A percentile compares a stretch with the other conserved stretches of the same genome.
Conservation (phyloP, 2,888 invertebrate genomes). For the Nesidiocoris tenuis region DNA sequence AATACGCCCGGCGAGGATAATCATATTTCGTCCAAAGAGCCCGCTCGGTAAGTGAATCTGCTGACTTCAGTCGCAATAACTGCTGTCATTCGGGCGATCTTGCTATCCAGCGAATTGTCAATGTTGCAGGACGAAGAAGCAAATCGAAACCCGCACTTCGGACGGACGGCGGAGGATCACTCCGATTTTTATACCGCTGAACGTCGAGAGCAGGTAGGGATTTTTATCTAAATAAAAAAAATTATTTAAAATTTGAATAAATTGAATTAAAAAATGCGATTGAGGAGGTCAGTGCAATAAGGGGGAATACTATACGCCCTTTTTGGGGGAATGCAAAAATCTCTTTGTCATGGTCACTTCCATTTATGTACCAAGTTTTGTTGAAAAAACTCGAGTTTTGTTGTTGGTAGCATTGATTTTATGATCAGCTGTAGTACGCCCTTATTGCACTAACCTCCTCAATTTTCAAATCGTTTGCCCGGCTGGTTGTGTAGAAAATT, state of each 20-base stretch:
- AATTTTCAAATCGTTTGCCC: no score
- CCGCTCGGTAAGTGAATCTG: conserved; percentile 12
- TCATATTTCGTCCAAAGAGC: conserved; percentile 12
- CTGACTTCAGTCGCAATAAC: background rate
- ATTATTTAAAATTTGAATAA: background rate
- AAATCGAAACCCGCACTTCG: conserved; percentile 89
- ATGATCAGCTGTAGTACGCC: no score
- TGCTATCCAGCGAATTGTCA: no score
- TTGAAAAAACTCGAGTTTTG: no score
- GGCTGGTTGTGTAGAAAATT: no score
- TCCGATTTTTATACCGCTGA: conserved; percentile 83
- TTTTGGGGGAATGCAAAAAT: no score
- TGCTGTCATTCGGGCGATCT: no score
- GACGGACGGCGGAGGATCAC: conserved; percentile 95
- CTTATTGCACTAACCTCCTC: no score
- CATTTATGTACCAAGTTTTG: no score
- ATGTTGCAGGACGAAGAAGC: conserved; percentile 71
- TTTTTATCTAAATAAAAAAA: background rate
- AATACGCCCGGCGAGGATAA: conserved; percentile 7
- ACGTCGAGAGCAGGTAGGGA: conserved; percentile 50
- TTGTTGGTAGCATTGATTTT: no score
- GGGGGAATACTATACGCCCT: no score
- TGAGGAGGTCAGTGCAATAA: background rate
- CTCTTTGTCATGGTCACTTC: no score
- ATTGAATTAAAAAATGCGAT: background rate